Evolutionary conservation across 23 tunicate species (phyloP).

Genomic region (Aplidium turbinatum): DNA sequence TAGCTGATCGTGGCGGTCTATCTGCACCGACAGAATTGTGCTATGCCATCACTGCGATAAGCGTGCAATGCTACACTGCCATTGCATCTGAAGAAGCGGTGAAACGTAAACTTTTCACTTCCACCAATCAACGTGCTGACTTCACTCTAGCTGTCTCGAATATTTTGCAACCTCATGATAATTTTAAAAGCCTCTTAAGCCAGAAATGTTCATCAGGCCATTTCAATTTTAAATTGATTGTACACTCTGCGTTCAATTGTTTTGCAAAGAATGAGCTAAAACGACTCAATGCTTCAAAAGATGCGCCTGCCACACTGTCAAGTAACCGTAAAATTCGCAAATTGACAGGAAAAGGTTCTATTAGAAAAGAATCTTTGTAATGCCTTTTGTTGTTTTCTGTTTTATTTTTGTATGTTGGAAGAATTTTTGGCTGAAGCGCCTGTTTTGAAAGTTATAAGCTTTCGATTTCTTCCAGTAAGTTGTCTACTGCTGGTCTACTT

Average conservation of each 20-base stretch:
- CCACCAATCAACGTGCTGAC: conserved; percentile 7
- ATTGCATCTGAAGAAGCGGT: not conserved
- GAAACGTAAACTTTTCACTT: conserved; percentile 12
- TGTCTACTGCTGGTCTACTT: no score
- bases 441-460: no score
- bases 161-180: not conserved
- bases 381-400: not conserved
- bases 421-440: no score
- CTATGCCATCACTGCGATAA: not conserved
- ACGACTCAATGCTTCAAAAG: not conserved
- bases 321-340: not conserved
- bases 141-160: conserved; percentile 1
- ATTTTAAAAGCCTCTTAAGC: not conserved
- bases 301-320: conserved; percentile 9
- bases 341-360: not conserved
- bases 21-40: not conserved
- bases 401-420: no score
- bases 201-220: conserved; percentile 8
- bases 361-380: not conserved
- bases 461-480: no score
- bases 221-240: conserved; percentile 4
- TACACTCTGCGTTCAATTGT: not conserved
- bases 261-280: conserved; percentile 4
- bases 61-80: conserved; percentile 7
- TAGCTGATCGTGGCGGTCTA: not conserved